Conservation (phyloP, 2,888 invertebrate species). For the Drosophila mayaguana region DNA sequence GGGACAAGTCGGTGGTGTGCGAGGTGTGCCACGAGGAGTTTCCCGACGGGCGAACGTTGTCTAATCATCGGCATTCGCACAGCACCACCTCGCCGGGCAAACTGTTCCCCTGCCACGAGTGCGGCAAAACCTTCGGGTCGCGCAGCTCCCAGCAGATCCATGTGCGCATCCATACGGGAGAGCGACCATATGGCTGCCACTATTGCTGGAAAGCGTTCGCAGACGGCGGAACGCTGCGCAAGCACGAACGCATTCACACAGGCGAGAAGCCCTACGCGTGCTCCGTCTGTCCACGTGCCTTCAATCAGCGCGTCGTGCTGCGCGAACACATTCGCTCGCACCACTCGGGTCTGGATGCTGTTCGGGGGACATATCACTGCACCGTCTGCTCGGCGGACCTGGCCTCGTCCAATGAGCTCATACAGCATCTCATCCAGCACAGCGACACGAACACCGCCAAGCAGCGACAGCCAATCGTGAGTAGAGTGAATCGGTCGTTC, state of each 20-base stretch:
- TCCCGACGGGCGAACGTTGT: conserved; percentile 89
- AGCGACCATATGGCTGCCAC: conserved; percentile 93
- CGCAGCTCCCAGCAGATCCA: conserved; percentile 94
- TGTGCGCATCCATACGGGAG: conserved; percentile 93
- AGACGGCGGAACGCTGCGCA: conserved; percentile 93
- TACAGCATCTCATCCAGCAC: conserved; percentile 93
- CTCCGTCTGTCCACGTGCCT: conserved; percentile 94
- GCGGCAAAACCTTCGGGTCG: conserved; percentile 94
- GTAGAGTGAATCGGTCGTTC: conserved; percentile 20
- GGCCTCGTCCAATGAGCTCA: conserved; percentile 90
- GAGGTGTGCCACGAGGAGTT: conserved; percentile 90
- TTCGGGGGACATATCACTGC: conserved; percentile 90
- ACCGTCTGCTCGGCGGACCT: conserved; percentile 91
- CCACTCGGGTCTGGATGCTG: conserved; percentile 92
- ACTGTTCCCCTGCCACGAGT: conserved; percentile 92
- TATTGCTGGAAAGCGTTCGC: conserved; percentile 96
- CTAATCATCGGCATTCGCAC: conserved; percentile 90
- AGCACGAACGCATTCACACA: conserved; percentile 94
- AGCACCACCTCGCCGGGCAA: conserved; percentile 86
- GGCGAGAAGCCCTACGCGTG: conserved; percentile 95
- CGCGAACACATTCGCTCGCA: conserved; percentile 94
- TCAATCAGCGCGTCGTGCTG: conserved; percentile 94
- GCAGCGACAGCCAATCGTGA: conserved; percentile 90
- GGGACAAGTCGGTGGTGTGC: conserved; percentile 89
- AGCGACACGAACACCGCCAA: conserved; percentile 94